Base-by-base conservation (phyloP, 2,888 invertebrate species). In the Cremastinae sp. region DNA sequence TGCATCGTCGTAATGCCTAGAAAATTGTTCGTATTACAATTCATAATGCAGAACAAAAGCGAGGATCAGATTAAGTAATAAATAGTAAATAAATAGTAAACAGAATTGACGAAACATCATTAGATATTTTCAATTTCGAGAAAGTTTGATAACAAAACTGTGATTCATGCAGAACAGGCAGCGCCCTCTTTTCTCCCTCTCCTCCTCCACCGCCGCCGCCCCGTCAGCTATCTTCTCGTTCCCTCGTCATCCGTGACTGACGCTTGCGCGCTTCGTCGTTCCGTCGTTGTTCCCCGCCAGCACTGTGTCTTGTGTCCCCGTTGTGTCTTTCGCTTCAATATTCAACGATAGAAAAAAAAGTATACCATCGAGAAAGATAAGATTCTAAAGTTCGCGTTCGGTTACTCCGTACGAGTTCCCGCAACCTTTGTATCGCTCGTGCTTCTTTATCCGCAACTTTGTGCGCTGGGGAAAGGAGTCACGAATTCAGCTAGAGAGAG, bases 231-330 rank as follows among this genome's bases (percentile, higher is more conserved):
- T n/a, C n/a, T n/a, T 41, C 59, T 51, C 73, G 43, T 70, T 56
- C 58, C 66, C 62, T 54, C 62, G 64, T 59, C 64, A 43, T 76
- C 79, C 75, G 80, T 81, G 84, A 83, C 81, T 75, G 86, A 87
- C 87, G 87, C 87, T 87, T 87, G 87, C 87, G 87, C 87, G 77
- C 83, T 71, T 41, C 80, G 81, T 81, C 61, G 70, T 70, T 43
- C 58, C 72, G 65, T 43, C 65, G 65, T 65, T 65, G 65, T 65
- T 65, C 65, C 54, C 54, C 54, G 65, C 65, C 65, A 43, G 56
- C 64, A 69, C 69, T 51, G 65, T 54, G 49, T 69, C 49, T 22
- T 58, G 49, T 61, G 59, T 56, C 56, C 45, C 56, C 49, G 36
- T 28, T 70, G 51, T 69, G 49, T 43, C 61, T 34, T 53, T 70